Conservation (phyloP, 2,113 vertebrate genomes). For the Mixornis gularis region DNA sequence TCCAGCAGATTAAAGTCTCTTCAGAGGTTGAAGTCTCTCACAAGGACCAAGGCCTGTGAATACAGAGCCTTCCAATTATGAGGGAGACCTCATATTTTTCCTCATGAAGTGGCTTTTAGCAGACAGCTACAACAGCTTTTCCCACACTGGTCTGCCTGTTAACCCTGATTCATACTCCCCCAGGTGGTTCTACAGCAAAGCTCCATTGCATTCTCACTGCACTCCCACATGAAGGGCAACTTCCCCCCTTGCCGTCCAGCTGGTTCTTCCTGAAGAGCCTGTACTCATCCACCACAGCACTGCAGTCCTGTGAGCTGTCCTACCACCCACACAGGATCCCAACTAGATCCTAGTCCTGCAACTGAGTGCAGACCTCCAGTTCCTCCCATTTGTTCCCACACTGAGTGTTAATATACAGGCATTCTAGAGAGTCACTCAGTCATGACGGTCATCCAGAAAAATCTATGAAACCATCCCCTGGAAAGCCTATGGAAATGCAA, state of each 20-base stretch:
- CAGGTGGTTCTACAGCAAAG: background rate
- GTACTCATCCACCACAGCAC: background rate
- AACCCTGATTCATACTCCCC: background rate
- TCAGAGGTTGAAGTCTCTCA: background rate
- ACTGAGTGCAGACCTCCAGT: background rate
- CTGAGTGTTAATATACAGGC: background rate
- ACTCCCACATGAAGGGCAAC: background rate
- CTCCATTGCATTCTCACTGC: background rate
- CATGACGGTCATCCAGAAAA: background rate
- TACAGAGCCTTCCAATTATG: background rate
- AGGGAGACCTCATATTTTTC: background rate
- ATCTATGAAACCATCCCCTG: background rate
- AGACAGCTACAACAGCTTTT: background rate
- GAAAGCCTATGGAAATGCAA: background rate
- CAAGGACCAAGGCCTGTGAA: background rate
- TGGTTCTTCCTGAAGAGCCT: slow-evolving; percentile 11
- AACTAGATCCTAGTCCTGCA: background rate
- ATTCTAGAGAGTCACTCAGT: background rate
- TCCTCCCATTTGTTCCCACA: background rate
- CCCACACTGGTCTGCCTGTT: background rate
- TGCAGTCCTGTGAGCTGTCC: background rate
- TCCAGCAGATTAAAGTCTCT: background rate
- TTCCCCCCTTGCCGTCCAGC: background rate
- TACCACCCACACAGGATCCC: background rate
- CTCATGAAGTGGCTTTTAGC: background rate